phyloP scores from a whole-genome alignment of 2,888 invertebrate species.

The Pristionchus mayeri region DNA sequence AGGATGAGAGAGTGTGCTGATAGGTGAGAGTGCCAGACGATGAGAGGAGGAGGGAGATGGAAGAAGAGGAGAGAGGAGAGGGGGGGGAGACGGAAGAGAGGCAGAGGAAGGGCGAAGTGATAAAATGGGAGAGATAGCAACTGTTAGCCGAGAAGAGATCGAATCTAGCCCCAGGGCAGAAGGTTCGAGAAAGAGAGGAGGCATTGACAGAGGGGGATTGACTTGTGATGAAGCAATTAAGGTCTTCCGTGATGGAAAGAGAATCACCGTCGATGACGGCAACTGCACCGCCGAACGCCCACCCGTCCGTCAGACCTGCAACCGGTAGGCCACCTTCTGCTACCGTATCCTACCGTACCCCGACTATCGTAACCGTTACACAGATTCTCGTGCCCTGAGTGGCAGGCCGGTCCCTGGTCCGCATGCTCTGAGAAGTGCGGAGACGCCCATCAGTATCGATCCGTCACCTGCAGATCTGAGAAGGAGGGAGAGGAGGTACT shows the following conservation, averaged over 20 bases:
- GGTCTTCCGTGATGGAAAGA: constrained; percentile 84
- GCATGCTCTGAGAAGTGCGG: constrained; percentile 89
- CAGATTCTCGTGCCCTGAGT: constrained; percentile 85
- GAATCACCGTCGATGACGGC: constrained; percentile 85
- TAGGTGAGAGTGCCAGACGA: constrained; percentile 35
- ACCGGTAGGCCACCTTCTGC: constrained; percentile 79
- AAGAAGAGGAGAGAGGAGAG: neutral
- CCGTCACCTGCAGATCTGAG: constrained; percentile 75
- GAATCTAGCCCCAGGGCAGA: constrained; percentile 1
- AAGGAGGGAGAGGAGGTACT: constrained; percentile 67
- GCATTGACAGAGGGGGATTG: neutral
- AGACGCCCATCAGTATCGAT: constrained; percentile 79
- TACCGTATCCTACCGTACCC: neutral
- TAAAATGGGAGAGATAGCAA: constrained; percentile 26
- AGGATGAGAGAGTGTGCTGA: constrained; percentile 14
- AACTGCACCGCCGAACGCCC: constrained; percentile 82
- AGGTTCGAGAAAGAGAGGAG: neutral
- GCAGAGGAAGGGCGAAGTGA: neutral
- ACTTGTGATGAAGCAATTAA: constrained; percentile 45
- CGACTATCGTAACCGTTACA: neutral
- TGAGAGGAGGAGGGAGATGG: constrained; percentile 21
- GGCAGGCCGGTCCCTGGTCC: constrained; percentile 91
- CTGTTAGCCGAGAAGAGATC: constrained; percentile 2
- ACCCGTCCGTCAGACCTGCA: constrained; percentile 81
- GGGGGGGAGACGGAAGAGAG: neutral